Conservation (phyloP, 1,140 invertebrate species). For the Scylla paramamosain region DNA sequence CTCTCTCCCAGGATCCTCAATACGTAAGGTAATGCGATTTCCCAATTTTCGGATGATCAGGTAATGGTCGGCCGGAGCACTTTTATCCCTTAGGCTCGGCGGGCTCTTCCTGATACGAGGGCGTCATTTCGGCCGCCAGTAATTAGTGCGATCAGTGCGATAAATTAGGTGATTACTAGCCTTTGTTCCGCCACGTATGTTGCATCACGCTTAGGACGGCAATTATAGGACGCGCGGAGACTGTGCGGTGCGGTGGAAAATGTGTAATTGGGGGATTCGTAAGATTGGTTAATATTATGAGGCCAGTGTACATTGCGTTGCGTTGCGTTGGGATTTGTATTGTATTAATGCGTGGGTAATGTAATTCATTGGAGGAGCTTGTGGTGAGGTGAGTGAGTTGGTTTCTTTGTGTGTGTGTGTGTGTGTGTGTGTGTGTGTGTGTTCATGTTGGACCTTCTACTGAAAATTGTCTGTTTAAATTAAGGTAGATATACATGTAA, state of each 20-base stretch:
- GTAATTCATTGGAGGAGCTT: background rate
- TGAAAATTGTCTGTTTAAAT: too few relatives aligned
- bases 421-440: background rate
- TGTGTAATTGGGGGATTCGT: too few relatives aligned
- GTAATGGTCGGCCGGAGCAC: background rate
- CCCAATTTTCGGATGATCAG: background rate
- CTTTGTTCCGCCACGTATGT: background rate
- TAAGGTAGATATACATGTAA: too few relatives aligned
- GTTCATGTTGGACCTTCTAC: too few relatives aligned
- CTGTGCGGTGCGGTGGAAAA: too few relatives aligned
- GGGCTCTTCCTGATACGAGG: background rate
- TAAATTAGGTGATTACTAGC: background rate
- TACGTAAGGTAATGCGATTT: background rate
- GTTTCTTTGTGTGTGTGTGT: background rate
- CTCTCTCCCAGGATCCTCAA: background rate
- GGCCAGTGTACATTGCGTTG: too few relatives aligned
- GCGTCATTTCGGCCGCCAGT: background rate
- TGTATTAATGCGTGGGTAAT: too few relatives aligned
- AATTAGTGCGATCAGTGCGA: background rate
- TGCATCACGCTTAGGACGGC: too few relatives aligned
- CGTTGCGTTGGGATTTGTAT: too few relatives aligned
- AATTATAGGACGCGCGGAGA: too few relatives aligned
- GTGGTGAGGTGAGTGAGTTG: background rate
- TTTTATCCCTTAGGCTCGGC: background rate
- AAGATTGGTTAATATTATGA: too few relatives aligned